Base-by-base conservation (phyloP, 2,888 invertebrate species). In the Periphyllus acericola region DNA sequence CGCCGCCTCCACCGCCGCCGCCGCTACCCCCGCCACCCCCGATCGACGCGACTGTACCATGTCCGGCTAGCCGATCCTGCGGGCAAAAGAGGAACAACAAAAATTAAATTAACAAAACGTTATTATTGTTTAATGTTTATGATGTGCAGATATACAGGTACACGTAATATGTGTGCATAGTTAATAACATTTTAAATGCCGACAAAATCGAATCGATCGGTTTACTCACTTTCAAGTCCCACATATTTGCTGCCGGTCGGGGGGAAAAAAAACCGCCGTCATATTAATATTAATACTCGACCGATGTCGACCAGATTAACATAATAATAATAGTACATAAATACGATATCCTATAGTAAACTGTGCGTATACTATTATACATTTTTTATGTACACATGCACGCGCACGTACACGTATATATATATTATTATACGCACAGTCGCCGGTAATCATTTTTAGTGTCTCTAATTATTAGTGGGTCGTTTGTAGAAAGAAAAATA, bases 11-110 rank as follows among this genome's bases (percentile, higher is more conserved):
- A 89, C 91, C 91, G 82, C 91, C 91, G 36, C 91, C 91, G 75
- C 91, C 92, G 89, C 92, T 92, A 89, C 93, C 93, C 1, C 83
- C 91, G 80, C 92, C 92, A 89, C 92, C 92, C 89, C 93, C 93
- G 90, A 93, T 92, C 89, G 93, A 93, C 90, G 93, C 93, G 91
- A 93, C 93, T 91, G 93, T 93, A 90, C 93, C 93, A 91, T 94
- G 93, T 90, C 93, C 93, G 91, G 93, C 93, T 91, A 94, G 92
- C 90, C 94, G 93, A 91, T 94, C 94, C 94, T 94, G 92, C 55
- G 36, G 29, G 60, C 21, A 46, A 71, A 71, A 8, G 19, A 74
- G 34, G 72, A 68, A 6, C 8, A 68, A 40, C 14, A 34, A 29
- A 68, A 60, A 68, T 29, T 29, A 11, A 1, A 25, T 29, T 60